Conservation (phyloP, 1,140 invertebrate genomes). For the Lepidostoma basale region DNA sequence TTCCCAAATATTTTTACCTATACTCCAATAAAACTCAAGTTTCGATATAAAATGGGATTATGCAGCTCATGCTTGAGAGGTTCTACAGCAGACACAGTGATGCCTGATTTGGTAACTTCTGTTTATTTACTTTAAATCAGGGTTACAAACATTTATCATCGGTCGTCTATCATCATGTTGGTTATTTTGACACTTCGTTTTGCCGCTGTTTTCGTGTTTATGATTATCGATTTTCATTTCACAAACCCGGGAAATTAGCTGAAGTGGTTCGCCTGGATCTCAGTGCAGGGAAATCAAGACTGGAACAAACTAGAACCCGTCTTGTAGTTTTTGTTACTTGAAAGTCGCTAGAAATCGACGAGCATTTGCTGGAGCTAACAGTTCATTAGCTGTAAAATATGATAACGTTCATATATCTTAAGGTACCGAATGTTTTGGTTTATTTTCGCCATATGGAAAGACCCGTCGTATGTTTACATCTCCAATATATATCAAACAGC, state of each 20-base stretch:
- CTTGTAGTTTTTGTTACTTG: no score
- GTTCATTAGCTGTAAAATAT: background rate
- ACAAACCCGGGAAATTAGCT: conserved; percentile 8
- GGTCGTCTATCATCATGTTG: conserved; percentile 8
- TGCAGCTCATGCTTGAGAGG: conserved; percentile 58
- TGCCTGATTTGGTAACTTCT: conserved; percentile 56
- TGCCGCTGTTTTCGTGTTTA: conserved; percentile 31
- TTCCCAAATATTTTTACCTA: no score
- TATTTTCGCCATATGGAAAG: no score
- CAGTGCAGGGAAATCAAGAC: background rate
- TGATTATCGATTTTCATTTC: conserved; percentile 32
- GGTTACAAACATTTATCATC: background rate
- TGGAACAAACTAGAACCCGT: background rate
- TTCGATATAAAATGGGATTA: conserved; percentile 52
- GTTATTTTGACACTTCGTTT: conserved; percentile 17
- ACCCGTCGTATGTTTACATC: no score
- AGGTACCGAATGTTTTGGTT: conserved; percentile 18
- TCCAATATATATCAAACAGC: no score
- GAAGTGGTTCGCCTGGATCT: background rate
- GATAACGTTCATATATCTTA: conserved; percentile 21
- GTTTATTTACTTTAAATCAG: background rate
- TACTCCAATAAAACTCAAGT: background rate
- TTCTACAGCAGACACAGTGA: conserved; percentile 54
- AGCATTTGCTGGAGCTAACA: background rate
- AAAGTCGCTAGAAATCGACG: no score